Conservation (phyloP, 2,888 invertebrate genomes). For the Drosophila algonquin region DNA sequence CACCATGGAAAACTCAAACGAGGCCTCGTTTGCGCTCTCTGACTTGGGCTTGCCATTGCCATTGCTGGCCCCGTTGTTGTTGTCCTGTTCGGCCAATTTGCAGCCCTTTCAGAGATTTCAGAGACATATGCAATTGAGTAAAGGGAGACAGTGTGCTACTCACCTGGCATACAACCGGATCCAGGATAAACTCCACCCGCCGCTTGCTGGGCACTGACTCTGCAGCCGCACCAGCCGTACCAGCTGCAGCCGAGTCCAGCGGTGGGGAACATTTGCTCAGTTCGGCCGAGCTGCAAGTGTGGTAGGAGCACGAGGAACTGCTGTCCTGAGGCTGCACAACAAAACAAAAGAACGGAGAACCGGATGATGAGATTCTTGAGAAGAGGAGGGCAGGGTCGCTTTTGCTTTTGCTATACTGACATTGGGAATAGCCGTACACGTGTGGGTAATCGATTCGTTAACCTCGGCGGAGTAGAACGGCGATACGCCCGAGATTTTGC, state of each 20-base stretch:
- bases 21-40: constrained; percentile 80
- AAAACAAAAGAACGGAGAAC: neutral
- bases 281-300: constrained; percentile 83
- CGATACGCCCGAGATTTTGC: constrained; percentile 89
- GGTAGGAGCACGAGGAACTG: constrained; percentile 81
- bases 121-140: constrained; percentile 29
- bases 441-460: constrained; percentile 78
- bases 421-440: constrained; percentile 68
- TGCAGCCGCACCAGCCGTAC: constrained; percentile 33
- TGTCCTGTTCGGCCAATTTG: constrained; percentile 81
- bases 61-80: constrained; percentile 52
- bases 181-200: constrained; percentile 73
- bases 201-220: constrained; percentile 50
- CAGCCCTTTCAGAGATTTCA: constrained; percentile 75
- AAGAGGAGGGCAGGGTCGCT: neutral
- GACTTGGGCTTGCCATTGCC: constrained; percentile 71
- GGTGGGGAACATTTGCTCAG: constrained; percentile 75
- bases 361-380: neutral
- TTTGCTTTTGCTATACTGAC: constrained; percentile 43
- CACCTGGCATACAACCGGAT: constrained; percentile 70
- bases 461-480: constrained; percentile 90
- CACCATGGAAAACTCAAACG: constrained; percentile 83
- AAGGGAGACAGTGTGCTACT: constrained; percentile 42
- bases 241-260: constrained; percentile 39
- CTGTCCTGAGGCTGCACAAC: constrained; percentile 74